A percentile compares a stretch with the other conserved stretches of the same genome.
Evolutionary conservation across 2,113 vertebrate species (phyloP).

Genomic region (Numida meleagris): DNA sequence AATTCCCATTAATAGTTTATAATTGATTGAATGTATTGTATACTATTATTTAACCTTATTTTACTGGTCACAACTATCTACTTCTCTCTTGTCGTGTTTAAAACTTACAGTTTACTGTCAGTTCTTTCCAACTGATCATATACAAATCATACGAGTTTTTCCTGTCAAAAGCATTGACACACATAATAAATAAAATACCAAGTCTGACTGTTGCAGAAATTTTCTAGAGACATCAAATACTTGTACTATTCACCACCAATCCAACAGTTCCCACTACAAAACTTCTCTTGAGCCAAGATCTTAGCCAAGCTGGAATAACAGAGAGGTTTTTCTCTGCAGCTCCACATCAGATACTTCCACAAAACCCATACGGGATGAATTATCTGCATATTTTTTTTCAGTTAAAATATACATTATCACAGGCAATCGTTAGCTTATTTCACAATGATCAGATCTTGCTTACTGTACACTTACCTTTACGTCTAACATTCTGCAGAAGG

Average conservation of each 20-base stretch:
- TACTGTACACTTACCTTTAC: neutral
- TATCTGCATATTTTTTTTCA: neutral
- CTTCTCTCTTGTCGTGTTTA: neutral
- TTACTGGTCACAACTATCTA: neutral
- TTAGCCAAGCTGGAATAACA: neutral
- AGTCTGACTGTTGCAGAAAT: neutral
- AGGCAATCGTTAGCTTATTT: neutral
- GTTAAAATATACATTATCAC: neutral
- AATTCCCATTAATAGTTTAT: neutral
- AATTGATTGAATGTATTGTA: neutral
- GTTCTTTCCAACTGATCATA: neutral
- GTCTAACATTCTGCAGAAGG: neutral
- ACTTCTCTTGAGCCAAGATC: neutral
- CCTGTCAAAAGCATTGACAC: neutral
- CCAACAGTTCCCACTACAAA: neutral
- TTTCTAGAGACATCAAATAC: neutral
- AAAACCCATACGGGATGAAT: accelerated
- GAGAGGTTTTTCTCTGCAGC: neutral
- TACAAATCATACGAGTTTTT: neutral
- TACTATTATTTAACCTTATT: neutral
- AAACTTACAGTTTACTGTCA: neutral
- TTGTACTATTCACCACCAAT: neutral
- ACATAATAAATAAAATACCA: neutral
- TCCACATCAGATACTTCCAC: neutral
- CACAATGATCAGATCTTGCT: neutral